These are phyloP conservation scores for Willisornis vidua DNA, from an alignment of 2,113 vertebrate genomes.

Conservation along the genomic window DNA sequence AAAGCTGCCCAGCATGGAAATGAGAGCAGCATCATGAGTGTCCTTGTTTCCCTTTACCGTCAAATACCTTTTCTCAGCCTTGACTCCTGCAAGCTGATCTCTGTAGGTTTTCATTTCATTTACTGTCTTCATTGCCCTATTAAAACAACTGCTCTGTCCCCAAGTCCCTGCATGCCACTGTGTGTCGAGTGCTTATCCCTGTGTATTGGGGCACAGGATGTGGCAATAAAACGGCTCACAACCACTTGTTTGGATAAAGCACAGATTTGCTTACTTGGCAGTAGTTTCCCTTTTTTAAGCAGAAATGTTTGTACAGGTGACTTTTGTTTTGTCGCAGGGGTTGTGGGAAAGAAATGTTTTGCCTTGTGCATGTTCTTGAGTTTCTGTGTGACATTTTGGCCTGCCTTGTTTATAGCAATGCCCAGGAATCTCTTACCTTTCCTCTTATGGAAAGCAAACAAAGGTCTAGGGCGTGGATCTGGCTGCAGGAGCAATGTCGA, in stretches of 20 bases:
- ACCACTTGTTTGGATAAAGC: slow-evolving; percentile 45
- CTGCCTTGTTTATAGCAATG: not conserved
- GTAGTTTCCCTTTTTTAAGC: not conserved
- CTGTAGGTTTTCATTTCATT: slow-evolving; percentile 63
- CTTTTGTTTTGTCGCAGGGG: not conserved
- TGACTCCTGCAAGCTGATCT: slow-evolving; percentile 28
- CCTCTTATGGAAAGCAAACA: not conserved
- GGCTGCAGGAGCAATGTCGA: not conserved
- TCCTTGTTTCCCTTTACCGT: slow-evolving; percentile 35
- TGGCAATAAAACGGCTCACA: slow-evolving; percentile 32
- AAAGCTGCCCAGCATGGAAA: slow-evolving; percentile 38
- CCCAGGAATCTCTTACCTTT: not conserved
- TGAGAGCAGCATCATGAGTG: slow-evolving; percentile 9
- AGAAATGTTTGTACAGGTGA: slow-evolving; percentile 34
- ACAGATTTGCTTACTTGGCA: slow-evolving; percentile 41
- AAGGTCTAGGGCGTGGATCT: not conserved
- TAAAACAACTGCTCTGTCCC: slow-evolving; percentile 33
- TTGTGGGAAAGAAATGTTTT: not conserved
- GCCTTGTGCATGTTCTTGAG: not conserved
- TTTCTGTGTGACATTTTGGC: not conserved
- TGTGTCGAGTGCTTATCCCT: slow-evolving; percentile 38
- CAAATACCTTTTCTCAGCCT: slow-evolving; percentile 33
- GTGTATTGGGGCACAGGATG: slow-evolving; percentile 18
- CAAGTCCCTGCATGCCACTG: not conserved
- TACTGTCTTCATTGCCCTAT: slow-evolving; percentile 36